Conservation (phyloP, 2,888 invertebrate species). For the Brachyptera putata region DNA sequence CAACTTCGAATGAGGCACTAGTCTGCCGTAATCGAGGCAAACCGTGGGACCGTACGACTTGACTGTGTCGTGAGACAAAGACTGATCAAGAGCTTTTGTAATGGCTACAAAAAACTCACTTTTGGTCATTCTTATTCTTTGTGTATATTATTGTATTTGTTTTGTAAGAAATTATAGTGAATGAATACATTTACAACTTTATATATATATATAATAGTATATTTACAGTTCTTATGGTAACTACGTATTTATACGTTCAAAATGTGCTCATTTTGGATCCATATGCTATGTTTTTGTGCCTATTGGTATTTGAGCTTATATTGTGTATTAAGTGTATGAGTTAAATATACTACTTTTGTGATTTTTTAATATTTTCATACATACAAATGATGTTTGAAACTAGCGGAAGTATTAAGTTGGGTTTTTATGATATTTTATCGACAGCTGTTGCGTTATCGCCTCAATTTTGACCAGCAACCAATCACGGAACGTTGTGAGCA, state of each 20-base stretch:
- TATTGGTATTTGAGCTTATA: too few species aligned
- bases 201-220: too few species aligned
- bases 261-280: too few species aligned
- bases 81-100: constrained; percentile 16
- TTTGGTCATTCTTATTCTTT: not conserved
- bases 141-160: not conserved
- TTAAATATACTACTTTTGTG: not conserved
- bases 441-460: too few species aligned
- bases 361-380: constrained; percentile 6
- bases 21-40: constrained; percentile 4
- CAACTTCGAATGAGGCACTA: constrained; percentile 30
- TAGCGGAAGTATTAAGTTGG: not conserved
- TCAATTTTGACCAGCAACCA: too few species aligned
- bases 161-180: not conserved
- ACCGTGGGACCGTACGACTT: constrained; percentile 1
- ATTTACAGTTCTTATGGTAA: too few species aligned
- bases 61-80: constrained; percentile 14
- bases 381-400: not conserved
- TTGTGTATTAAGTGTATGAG: too few species aligned
- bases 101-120: not conserved
- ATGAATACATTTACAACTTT: too few species aligned
- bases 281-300: too few species aligned
- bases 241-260: too few species aligned
- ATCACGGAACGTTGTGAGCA: too few species aligned
- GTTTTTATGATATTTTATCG: too few species aligned